These are phyloP conservation scores for Clarias gariepinus DNA, from an alignment of 2,113 vertebrate genomes.

Conservation along the genomic window DNA sequence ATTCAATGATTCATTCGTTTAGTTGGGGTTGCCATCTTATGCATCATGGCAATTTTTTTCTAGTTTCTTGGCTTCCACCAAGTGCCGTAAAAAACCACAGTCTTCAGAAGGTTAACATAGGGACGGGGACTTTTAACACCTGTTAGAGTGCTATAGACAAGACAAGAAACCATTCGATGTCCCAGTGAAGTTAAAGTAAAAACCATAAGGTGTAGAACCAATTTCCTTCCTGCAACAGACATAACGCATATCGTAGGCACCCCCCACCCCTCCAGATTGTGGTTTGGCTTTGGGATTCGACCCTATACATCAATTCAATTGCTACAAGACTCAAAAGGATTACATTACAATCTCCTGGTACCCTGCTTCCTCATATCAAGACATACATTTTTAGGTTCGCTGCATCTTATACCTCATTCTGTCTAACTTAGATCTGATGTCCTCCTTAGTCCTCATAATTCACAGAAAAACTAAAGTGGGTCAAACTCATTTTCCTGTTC, in stretches of 20 bases:
- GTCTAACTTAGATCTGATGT: too few species aligned
- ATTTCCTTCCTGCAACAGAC: background rate
- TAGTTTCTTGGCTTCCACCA: background rate
- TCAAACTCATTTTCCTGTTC: too few species aligned
- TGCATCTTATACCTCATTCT: too few species aligned
- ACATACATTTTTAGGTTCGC: too few species aligned
- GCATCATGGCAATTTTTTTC: background rate
- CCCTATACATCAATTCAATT: background rate
- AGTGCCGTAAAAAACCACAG: background rate
- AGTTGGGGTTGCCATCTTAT: background rate
- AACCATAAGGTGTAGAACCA: background rate
- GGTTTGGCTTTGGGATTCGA: background rate
- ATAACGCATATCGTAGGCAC: too few species aligned
- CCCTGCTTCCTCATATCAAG: too few species aligned
- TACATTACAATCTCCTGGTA: too few species aligned
- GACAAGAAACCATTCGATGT: background rate
- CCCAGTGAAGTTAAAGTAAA: background rate
- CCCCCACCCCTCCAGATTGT: too few species aligned
- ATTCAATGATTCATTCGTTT: background rate
- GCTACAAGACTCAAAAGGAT: background rate
- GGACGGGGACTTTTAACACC: background rate
- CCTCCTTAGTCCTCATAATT: too few species aligned
- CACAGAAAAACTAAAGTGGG: too few species aligned
- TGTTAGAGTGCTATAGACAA: background rate
- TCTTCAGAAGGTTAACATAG: background rate